These are phyloP conservation scores for Mungos mungo DNA, from an alignment of 2,113 vertebrate genomes.

Conservation along the genomic window DNA sequence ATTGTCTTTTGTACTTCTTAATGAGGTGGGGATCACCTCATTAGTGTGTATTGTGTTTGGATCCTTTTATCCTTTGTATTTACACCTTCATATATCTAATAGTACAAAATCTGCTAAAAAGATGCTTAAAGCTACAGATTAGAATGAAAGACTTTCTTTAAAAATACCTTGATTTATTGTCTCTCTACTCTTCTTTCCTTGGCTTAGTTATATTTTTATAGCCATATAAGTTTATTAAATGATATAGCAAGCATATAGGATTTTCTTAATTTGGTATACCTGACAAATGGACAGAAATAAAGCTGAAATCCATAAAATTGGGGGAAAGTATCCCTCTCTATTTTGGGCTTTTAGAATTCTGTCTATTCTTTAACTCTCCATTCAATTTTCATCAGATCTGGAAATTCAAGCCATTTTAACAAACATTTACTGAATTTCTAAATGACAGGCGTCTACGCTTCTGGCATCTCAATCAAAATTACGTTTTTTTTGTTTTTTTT, in stretches of 20 bases:
- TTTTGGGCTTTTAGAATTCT: slow-evolving; percentile 1
- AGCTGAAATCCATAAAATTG: neutral
- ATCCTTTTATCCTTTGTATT: neutral
- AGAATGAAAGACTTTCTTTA: neutral
- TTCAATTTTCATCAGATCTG: neutral
- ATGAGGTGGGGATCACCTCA: neutral
- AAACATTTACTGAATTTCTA: neutral
- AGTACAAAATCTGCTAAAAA: neutral
- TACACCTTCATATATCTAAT: neutral
- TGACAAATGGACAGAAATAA: neutral
- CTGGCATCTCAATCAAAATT: neutral
- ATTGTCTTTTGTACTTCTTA: neutral
- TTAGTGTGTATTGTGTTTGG: neutral
- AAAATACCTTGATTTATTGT: neutral
- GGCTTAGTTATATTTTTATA: neutral
- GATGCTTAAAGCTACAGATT: neutral
- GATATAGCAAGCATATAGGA: neutral
- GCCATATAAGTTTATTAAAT: neutral
- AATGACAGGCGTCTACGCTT: neutral
- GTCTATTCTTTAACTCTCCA: neutral
- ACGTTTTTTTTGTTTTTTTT: neutral
- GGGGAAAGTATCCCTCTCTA: neutral
- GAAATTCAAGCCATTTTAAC: slow-evolving; percentile 4
- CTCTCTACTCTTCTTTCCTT: neutral
- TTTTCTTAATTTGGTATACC: neutral